Evolutionary conservation across 2,113 vertebrate genomes (phyloP), one percentile per base, ranked within the genome.

Genomic region (Oncorhynchus clarkii): DNA sequence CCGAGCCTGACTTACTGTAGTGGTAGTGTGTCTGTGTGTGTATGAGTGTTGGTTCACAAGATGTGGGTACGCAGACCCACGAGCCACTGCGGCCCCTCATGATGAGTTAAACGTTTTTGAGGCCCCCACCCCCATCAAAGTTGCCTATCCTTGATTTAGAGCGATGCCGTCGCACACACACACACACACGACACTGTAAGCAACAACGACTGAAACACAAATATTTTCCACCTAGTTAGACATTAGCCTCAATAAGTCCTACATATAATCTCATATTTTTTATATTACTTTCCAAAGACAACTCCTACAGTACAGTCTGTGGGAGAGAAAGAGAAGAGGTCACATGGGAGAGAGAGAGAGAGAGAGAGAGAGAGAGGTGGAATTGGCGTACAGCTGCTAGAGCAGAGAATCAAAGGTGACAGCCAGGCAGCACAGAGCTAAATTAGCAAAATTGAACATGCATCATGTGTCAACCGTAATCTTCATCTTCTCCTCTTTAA

Each of bases 381-480:
- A n/a, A 74, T 57, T 22, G 51, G 70, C 48, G 67, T 69, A 84
- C 77, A 84, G 81, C 72, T 80, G 78, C 69, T 75, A 31, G 20
- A 78, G 80, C 24, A 24, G 27, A 71, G 78, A 86, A 84, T 85
- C 70, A 85, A 81, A 86, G 79, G 67, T 75, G 77, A 76, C 74
- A 79, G 78, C 76, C 77, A 70, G 62, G 74, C 22, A 31, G 70
- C 79, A 71, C 72, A 8, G 79, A 14, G 14, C 85, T 65, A 87
- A 83, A 88, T 88, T 84, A 89, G 82, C 26, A 7, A 85, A 76
- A 85, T 78, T 67, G 73, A 87, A 81, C 84, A 73, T 80, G 79
- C 72, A 71, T 87, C 83, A 75, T 71, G 83, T 77, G 82, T 85
- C 81, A 68, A 62, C 77, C 70, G 68, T 66, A 74, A 84, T 81